Percentiles rank a stretch among this genome's conserved stretches.
Conservation (phyloP, 2,113 vertebrate species). For the Rhombomys opimus region DNA sequence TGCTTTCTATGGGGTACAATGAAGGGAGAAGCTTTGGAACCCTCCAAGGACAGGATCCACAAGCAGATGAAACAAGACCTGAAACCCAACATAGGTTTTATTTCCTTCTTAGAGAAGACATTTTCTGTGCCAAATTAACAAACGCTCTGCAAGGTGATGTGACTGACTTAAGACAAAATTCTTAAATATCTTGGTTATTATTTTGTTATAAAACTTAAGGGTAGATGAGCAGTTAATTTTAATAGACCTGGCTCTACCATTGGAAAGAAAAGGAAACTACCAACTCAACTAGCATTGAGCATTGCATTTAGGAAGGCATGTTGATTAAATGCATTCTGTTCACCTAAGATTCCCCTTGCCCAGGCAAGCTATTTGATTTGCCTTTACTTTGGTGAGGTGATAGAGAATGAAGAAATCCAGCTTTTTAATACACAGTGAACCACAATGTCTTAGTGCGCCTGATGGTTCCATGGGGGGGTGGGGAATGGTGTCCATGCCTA, state of each 20-base stretch:
- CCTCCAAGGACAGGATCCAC: background rate
- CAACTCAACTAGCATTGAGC: conserved; percentile 7
- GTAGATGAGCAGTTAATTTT: background rate
- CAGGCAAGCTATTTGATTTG: conserved; percentile 28
- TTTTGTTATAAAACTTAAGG: conserved; percentile 44
- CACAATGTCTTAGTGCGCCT: background rate
- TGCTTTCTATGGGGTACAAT: background rate
- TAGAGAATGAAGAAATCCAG: background rate
- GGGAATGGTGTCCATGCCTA: background rate
- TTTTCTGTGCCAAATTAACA: conserved; percentile 5
- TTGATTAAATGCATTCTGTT: background rate
- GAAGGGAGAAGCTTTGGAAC: background rate
- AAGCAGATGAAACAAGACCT: background rate
- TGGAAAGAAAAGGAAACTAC: background rate
- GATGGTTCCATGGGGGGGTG: background rate
- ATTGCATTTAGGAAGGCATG: conserved; percentile 5
- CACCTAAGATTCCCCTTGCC: background rate
- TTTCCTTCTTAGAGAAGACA: conserved; percentile 14
- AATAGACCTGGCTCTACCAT: background rate
- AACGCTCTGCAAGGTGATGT: background rate
- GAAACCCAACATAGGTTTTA: background rate
- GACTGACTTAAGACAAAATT: background rate
- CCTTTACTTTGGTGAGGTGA: conserved; percentile 23
- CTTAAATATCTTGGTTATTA: conserved; percentile 32
- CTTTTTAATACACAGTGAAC: background rate